Evolutionary conservation across 2,888 invertebrate species (phyloP).

Genomic region (Bembecia ichneumoniformis): DNA sequence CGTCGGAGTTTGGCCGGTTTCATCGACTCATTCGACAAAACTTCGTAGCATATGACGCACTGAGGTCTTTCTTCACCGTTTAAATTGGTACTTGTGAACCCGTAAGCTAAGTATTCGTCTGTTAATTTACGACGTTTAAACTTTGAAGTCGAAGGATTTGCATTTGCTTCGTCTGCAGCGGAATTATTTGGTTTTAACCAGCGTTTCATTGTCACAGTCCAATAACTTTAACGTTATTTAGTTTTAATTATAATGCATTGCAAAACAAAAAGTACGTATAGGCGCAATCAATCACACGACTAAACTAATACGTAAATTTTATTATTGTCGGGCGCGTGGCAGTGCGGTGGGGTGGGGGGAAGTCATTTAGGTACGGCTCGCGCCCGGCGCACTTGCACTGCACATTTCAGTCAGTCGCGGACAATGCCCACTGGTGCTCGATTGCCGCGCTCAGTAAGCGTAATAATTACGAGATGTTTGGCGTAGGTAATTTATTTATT

Average conservation of each 20-base stretch:
- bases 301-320: no score
- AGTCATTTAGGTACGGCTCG: no score
- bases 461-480: no score
- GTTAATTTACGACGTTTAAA: neutral
- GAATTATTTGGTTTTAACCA: constrained; percentile 1
- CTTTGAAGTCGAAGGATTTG: neutral
- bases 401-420: no score
- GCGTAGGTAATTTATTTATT: no score
- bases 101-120: constrained; percentile 1
- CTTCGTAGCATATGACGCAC: constrained; percentile 1
- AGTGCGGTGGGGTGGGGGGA: no score
- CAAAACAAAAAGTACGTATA: neutral
- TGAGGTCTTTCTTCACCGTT: constrained; percentile 1
- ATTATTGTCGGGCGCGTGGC: no score
- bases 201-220: constrained; percentile 1
- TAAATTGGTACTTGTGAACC: constrained; percentile 1
- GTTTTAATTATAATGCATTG: neutral
- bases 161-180: constrained; percentile 1
- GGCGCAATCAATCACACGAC: neutral
- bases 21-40: constrained; percentile 3
- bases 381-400: no score
- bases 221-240: neutral
- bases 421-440: no score
- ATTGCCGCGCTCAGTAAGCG: no score
- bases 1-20: constrained; percentile 4